Percentiles rank a stretch among this genome's conserved stretches.
These are phyloP conservation scores for Moxostoma hubbsi DNA, from an alignment of 2,797 vertebrate species.

Conservation along the genomic window DNA sequence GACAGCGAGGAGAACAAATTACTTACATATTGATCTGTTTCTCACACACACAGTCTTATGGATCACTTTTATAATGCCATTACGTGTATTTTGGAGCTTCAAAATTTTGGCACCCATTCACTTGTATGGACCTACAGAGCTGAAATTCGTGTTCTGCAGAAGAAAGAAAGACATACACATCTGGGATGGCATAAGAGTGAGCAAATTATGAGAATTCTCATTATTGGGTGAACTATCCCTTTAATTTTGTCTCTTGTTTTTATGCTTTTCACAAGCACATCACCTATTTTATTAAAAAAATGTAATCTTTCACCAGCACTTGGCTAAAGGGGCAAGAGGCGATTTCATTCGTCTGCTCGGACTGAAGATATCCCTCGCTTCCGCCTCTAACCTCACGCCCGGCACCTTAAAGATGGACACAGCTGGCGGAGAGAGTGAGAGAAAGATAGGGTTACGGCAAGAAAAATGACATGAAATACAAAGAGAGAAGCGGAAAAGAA, in stretches of 20 bases:
- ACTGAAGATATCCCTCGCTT: slow-evolving; percentile 83
- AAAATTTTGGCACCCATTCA: no score
- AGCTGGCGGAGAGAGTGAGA: slow-evolving; percentile 67
- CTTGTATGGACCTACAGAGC: no score
- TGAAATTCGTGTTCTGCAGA: no score
- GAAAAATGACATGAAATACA: neutral
- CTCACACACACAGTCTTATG: no score
- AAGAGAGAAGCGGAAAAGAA: slow-evolving; percentile 10
- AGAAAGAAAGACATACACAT: no score
- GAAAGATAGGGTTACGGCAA: slow-evolving; percentile 28
- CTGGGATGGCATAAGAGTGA: no score
- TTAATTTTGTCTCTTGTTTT: neutral
- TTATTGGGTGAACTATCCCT: no score
- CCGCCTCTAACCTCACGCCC: slow-evolving; percentile 83
- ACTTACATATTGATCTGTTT: no score
- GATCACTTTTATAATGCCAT: no score
- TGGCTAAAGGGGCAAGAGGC: slow-evolving; percentile 62
- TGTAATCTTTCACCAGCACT: slow-evolving; percentile 69
- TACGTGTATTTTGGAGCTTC: no score
- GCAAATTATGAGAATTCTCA: no score
- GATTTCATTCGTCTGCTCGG: slow-evolving; percentile 69
- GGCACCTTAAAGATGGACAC: slow-evolving; percentile 88
- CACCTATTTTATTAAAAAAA: neutral
- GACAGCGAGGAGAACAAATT: no score
- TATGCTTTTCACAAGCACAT: slow-evolving; percentile 4